Evolutionary conservation across 2,888 invertebrate genomes (phyloP), one percentile per base, ranked within the genome.

Genomic region (Amaurobius ferox): DNA sequence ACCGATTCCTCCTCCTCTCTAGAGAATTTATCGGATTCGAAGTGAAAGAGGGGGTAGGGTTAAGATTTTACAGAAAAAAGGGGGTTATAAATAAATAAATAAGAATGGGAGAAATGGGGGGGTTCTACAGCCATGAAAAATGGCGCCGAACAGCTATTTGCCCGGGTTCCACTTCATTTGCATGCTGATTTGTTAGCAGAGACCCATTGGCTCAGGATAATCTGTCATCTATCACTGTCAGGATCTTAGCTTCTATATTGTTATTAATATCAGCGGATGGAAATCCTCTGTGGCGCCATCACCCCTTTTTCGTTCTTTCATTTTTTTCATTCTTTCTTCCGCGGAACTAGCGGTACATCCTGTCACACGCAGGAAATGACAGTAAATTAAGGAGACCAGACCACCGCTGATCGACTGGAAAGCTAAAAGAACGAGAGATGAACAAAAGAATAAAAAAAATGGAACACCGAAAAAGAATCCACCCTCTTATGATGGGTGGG

Each of bases 191-290:
- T 87, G 87, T 87, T 79, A 79, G 81, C 80, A 64, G 79, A 55
- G 71, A 81, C 74, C 81, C 81, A 87, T 86, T 79, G 86, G 79
- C 76, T 86, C 76, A 76, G 66, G 86, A 86, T 79, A 79, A 86
- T 86, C 79, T 79, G 66, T 61, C 86, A 87, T 87, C 79, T 79
- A 87, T 87, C 87, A 81, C 72, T 87, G 87, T 87, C 87, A 87
- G 67, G 71, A 81, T 76, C 87, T 77, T 55, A 73, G 81, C 78
- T 81, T 72, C 81, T 81, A 81, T 79, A 87, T 87, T 87, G 87
- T 87, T 87, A 87, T 87, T 87, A 87, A 87, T 87, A 87, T 81
- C 87, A 78, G 81, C 81, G 79, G 81, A 78, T 83, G 80, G 76
- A 66, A 80, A 80, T 87, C 80, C 80, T 76, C 55, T 16, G 77